Evolutionary conservation across 2,888 invertebrate species (phyloP), one percentile per base, ranked within the genome.

Genomic region (Meteorus cinctellus): DNA sequence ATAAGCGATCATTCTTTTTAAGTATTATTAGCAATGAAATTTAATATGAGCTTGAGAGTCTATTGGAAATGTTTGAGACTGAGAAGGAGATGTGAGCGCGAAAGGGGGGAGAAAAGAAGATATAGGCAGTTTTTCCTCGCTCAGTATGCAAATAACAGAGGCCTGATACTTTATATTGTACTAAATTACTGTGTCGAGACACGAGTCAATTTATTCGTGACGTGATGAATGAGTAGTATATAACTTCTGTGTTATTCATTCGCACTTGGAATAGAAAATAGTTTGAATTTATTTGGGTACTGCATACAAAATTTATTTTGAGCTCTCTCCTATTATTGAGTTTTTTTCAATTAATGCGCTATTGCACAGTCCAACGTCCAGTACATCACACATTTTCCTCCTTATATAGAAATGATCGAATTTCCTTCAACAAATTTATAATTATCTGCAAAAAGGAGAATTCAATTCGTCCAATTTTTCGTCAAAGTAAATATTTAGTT

Each of bases 161-260:
- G 10, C 19, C 4, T 55, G 19, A 19, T 55, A 19, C 48, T 41
- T 12, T 55, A n/a, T 19, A 55, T 2, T 55, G 55, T 55, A 55
- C 19, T 4, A 24, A 55, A 55, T 55, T 55, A 55, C 55, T 55
- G 24, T 55, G 55, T 19, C 10, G 55, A 55, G 55, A 55, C 55
- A 55, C 19, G 55, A 55, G 55, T 55, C 55, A 55, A 55, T 55
- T 55, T 55, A 55, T 55, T 55, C 10, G 55, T 55, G 24, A 24
- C 24, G 55, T 55, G 55, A 55, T 8, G 55, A 55, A 55, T 55
- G 55, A 19, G 19, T 19, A 24, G 55, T 55, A 19, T 55, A 8
- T 24, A 55, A 48, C n/a, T 55, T 19, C 24, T 8, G 19, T 55
- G n/a, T 24, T n/a, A n/a, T n/a, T 14, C n/a, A 48, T 48, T n/a